These are phyloP conservation scores for Acrocephalus kingi DNA, from an alignment of 2,113 vertebrate genomes.

Conservation along the genomic window DNA sequence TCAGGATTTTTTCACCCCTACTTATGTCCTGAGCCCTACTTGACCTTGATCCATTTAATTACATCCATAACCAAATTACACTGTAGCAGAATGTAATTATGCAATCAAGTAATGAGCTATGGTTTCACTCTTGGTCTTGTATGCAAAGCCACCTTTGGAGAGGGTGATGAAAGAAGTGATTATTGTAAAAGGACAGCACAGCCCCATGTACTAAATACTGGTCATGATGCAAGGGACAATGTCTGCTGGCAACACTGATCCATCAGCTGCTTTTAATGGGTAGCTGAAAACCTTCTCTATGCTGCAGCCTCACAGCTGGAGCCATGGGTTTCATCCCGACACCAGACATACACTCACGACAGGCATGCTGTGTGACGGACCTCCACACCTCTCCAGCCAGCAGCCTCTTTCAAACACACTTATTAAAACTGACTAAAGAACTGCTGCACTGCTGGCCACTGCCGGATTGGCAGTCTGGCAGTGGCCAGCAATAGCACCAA, in stretches of 20 bases:
- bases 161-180: neutral
- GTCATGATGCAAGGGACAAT: neutral
- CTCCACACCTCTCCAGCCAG: neutral
- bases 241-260: neutral
- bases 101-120: slow-evolving; percentile 62
- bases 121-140: slow-evolving; percentile 42
- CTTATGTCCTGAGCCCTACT: slow-evolving; percentile 23
- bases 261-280: neutral
- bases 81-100: slow-evolving; percentile 57
- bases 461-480: neutral
- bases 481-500: neutral
- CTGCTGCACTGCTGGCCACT: neutral
- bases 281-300: neutral
- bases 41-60: slow-evolving; percentile 63
- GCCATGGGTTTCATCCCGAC: neutral
- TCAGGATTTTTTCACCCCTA: neutral
- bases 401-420: neutral
- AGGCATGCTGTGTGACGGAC: neutral
- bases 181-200: neutral
- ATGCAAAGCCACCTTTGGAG: slow-evolving; percentile 50
- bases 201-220: neutral
- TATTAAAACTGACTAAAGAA: neutral
- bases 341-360: neutral
- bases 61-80: slow-evolving; percentile 45
- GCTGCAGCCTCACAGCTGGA: neutral